A percentile compares a stretch with the other conserved stretches of the same genome.
Evolutionary conservation across 1,140 invertebrate species (phyloP).

Genomic region (Drosophila navojoa): DNA sequence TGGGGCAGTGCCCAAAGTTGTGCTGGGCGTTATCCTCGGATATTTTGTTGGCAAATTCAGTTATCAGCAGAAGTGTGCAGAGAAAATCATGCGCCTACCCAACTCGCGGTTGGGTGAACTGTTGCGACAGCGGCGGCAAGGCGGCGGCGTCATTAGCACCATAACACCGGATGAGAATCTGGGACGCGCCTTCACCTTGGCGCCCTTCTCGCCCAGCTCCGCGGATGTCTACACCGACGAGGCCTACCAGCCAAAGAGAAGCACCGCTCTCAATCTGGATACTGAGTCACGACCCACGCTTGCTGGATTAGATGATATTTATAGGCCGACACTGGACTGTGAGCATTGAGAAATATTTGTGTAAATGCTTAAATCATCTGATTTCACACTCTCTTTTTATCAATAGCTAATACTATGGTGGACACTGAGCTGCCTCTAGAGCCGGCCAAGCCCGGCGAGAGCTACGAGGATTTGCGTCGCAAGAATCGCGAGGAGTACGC

Average conservation of each 20-base stretch:
- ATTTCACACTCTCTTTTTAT: not conserved
- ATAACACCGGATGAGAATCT: constrained; percentile 83
- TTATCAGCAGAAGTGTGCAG: constrained; percentile 89
- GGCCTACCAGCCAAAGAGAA: constrained; percentile 47
- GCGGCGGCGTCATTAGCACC: constrained; percentile 57
- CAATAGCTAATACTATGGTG: constrained; percentile 36
- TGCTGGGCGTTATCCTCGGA: constrained; percentile 87
- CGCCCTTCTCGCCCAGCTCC: constrained; percentile 82
- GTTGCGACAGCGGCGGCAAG: constrained; percentile 62
- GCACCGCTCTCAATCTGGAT: constrained; percentile 84
- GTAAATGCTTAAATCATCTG: not conserved
- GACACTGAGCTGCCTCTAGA: constrained; percentile 71
- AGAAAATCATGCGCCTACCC: constrained; percentile 90
- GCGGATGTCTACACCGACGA: constrained; percentile 84
- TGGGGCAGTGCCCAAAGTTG: constrained; percentile 88
- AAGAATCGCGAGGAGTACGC: constrained; percentile 86
- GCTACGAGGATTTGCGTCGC: constrained; percentile 86
- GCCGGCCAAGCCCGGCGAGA: constrained; percentile 78
- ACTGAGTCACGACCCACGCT: constrained; percentile 81
- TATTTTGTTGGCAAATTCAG: constrained; percentile 91
- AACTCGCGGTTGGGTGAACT: constrained; percentile 77
- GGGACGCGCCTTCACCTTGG: constrained; percentile 84
- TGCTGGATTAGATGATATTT: constrained; percentile 84
- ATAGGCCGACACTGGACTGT: constrained; percentile 84
- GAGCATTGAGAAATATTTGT: constrained; percentile 28